Percentiles rank a stretch among this genome's conserved stretches.
Evolutionary conservation across 2,113 vertebrate genomes (phyloP).

Genomic region (Phrynosoma platyrhinos): DNA sequence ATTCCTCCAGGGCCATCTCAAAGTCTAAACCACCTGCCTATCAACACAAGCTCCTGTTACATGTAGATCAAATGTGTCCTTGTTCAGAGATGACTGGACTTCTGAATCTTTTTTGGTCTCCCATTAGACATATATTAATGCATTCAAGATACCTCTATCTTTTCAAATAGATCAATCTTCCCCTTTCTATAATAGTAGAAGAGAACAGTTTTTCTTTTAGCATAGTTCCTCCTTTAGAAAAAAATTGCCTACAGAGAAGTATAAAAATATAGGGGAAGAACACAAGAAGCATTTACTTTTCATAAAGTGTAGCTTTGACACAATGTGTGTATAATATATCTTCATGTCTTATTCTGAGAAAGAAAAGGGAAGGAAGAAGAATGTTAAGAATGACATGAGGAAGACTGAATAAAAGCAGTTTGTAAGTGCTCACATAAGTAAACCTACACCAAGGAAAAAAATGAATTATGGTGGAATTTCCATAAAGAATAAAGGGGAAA

Average conservation of each 20-base stretch:
- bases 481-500: neutral
- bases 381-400: neutral
- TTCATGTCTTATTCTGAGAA: neutral
- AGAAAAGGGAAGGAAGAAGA: neutral
- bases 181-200: slow-evolving; percentile 41
- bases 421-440: slow-evolving; percentile 12
- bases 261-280: slow-evolving; percentile 16
- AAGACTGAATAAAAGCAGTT: neutral
- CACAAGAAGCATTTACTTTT: neutral
- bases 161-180: slow-evolving; percentile 43
- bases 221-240: slow-evolving; percentile 14
- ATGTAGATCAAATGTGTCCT: slow-evolving; percentile 56
- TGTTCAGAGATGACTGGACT: slow-evolving; percentile 48
- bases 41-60: slow-evolving; percentile 45
- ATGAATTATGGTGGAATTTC: fast-evolving
- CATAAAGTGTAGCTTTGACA: neutral
- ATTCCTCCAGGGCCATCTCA: slow-evolving; percentile 64
- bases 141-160: neutral
- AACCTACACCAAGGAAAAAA: neutral
- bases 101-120: slow-evolving; percentile 45
- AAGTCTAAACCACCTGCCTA: slow-evolving; percentile 52
- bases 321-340: slow-evolving; percentile 31
- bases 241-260: neutral
- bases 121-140: slow-evolving; percentile 23
- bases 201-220: slow-evolving; percentile 8